Evolutionary conservation across 2,797 vertebrate species (phyloP).

Genomic region (Neostethus bicornis): DNA sequence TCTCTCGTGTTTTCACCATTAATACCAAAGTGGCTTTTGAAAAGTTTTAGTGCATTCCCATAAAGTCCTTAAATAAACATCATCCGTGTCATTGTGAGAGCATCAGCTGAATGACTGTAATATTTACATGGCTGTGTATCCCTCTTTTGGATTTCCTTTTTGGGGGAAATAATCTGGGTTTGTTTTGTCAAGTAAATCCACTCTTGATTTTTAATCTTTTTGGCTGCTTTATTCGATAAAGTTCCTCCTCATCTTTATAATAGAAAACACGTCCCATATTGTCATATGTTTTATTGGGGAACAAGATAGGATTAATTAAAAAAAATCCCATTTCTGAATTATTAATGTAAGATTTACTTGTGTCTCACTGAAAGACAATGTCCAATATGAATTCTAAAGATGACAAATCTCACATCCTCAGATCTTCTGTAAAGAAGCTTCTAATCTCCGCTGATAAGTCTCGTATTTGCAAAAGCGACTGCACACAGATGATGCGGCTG

Average conservation of each 20-base stretch:
- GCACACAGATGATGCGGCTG: constrained; percentile 8
- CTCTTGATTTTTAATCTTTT: constrained; percentile 2
- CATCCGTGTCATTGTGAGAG: constrained; percentile 45
- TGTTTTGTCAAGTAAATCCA: constrained; percentile 1
- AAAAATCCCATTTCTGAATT: constrained; percentile 18
- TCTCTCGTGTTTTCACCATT: not conserved
- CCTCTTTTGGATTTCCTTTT: not conserved
- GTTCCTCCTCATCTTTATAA: not conserved
- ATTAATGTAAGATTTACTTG: constrained; percentile 27
- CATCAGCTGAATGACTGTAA: constrained; percentile 36
- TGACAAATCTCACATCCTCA: constrained; percentile 17
- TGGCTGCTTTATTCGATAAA: not conserved
- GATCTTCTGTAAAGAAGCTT: constrained; percentile 22
- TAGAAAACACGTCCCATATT: constrained; percentile 2
- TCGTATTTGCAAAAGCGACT: constrained; percentile 16
- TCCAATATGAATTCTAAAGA: constrained; percentile 14
- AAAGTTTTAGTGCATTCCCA: constrained; percentile 31
- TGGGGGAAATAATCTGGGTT: constrained; percentile 8
- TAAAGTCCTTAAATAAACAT: constrained; percentile 32
- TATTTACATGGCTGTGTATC: constrained; percentile 20
- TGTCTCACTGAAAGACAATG: constrained; percentile 15
- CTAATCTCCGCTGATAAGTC: constrained; percentile 36
- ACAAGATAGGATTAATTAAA: not conserved
- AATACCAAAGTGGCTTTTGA: constrained; percentile 17
- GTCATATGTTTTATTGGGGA: constrained; percentile 9